Conservation (phyloP, 2,888 invertebrate species). For the Leptopilina drosophilae region DNA sequence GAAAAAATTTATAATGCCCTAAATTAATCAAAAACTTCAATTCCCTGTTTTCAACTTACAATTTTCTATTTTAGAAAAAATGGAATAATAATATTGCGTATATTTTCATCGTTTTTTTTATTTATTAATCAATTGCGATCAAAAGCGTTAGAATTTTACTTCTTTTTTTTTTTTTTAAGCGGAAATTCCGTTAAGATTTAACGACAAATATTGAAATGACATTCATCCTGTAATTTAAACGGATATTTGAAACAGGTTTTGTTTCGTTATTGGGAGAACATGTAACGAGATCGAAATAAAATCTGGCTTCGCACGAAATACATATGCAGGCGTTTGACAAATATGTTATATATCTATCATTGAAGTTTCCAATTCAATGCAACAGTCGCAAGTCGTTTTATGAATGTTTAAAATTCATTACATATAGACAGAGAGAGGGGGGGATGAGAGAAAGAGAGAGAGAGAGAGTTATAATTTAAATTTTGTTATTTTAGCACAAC, state of each 20-base stretch:
- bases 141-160: too few species aligned
- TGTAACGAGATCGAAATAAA: slow-evolving; percentile 39
- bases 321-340: slow-evolving; percentile 15
- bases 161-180: background rate
- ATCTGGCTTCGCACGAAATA: slow-evolving; percentile 23
- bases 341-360: slow-evolving; percentile 31
- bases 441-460: too few species aligned
- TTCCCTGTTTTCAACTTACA: too few species aligned
- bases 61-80: too few species aligned
- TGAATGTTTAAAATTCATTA: slow-evolving; percentile 1
- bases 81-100: too few species aligned
- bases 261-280: slow-evolving; percentile 13
- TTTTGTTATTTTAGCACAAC: background rate
- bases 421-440: background rate
- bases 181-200: slow-evolving; percentile 19
- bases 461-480: background rate
- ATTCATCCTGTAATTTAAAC: slow-evolving; percentile 25
- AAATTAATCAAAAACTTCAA: too few species aligned
- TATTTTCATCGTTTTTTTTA: too few species aligned
- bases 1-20: too few species aligned
- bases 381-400: slow-evolving; percentile 8
- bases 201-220: slow-evolving; percentile 9
- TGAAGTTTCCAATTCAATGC: slow-evolving; percentile 18
- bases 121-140: too few species aligned
- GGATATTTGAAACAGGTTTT: slow-evolving; percentile 35